Evolutionary conservation across 2,797 vertebrate genomes (phyloP), one percentile per base, ranked within the genome.

Genomic region (Pipistrellus pipistrellus): DNA sequence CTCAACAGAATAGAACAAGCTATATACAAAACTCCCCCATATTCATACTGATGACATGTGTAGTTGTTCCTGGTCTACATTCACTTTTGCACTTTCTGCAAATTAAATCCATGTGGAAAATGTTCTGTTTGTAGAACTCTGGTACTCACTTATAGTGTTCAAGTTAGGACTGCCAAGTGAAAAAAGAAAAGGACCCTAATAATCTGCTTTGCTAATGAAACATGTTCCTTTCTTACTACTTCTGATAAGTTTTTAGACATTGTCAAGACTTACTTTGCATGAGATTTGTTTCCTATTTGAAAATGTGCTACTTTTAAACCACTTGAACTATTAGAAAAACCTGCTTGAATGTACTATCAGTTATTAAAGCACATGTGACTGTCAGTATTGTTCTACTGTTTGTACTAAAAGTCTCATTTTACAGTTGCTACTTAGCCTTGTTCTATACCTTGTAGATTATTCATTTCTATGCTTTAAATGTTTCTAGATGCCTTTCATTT

Each of bases 301-400:
- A 94, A 92, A 91, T 66, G 69, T 97, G 89, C 82, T 90, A 83
- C 32, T 85, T 96, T 96, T 95, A 88, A 91, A 92, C 85, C 87
- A 90, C 80, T 73, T 90, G 87, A n/a, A 95, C 83, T 81, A 41
- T 10, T 96, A 94, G 93, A 92, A 94, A 91, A 88, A 96, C 95
- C 96, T 97, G 97, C 96, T 95, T 97, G 98, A 98, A 98, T 98
- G 96, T 98, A 98, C 69, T 94, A 88, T 86, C 96, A 96, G 82
- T 93, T 97, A 71, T 86, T 95, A 95, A 96, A 98, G 97, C 97
- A 98, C 97, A 97, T 7, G 71, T 95, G 95, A 95, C 90, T 95
- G 91, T 98, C 97, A 97, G 95, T 97, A 96, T 90, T 96, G 94
- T 95, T 97, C 92, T 96, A 88, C 92, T 97, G 93, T 97, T 95